phyloP scores from a whole-genome alignment of 2,888 invertebrate genomes.

The Sarcophaga variegata region DNA sequence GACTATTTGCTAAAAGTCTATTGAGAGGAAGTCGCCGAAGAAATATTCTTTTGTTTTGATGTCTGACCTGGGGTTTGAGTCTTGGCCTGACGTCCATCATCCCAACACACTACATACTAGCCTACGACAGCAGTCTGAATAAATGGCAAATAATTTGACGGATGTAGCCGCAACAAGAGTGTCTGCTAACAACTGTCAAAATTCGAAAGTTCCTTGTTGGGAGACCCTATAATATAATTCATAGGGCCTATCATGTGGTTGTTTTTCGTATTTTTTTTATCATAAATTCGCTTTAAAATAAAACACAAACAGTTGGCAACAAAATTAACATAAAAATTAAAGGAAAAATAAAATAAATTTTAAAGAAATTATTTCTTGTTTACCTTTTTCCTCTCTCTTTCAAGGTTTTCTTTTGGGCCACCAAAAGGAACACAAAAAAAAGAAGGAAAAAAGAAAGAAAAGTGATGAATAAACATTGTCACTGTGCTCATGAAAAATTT shows the following conservation, averaged over 20 bases:
- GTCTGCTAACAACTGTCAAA: too few species aligned
- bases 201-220: too few species aligned
- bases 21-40: too few species aligned
- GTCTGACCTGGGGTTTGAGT: too few species aligned
- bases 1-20: too few species aligned
- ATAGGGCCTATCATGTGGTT: background rate
- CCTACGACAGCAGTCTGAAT: too few species aligned
- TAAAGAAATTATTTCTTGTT: conserved; percentile 11
- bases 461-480: conserved; percentile 30
- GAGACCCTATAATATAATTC: background rate
- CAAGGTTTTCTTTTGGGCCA: background rate
- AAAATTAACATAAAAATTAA: conserved; percentile 64
- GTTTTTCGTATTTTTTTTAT: conserved; percentile 32
- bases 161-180: too few species aligned
- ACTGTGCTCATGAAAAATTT: conserved; percentile 54
- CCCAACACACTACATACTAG: too few species aligned
- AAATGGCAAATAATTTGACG: too few species aligned
- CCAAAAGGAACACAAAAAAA: conserved; percentile 9
- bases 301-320: conserved; percentile 41
- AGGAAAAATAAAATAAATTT: conserved; percentile 26
- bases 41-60: too few species aligned
- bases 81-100: too few species aligned
- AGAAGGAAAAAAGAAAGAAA: background rate
- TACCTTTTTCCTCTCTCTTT: background rate
- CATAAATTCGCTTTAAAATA: conserved; percentile 14